Evolutionary conservation across 1,140 invertebrate genomes (phyloP).

Genomic region (Hydropsyche tenuis): DNA sequence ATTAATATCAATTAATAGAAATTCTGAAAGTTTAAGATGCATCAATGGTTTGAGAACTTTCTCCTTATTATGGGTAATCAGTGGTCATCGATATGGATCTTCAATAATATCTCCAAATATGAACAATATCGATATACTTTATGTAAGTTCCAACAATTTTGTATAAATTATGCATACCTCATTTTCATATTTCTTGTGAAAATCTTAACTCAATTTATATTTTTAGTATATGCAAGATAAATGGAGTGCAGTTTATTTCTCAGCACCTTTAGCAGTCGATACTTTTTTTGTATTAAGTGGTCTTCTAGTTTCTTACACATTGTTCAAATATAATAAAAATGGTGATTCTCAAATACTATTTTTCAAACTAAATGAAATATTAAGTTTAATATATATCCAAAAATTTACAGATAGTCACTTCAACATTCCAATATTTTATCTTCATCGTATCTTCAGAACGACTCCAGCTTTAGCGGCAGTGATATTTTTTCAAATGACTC

Average conservation of each 20-base stretch:
- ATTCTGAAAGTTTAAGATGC: conserved; percentile 51
- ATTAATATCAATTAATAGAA: conserved; percentile 51
- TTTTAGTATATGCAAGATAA: too few relatives aligned
- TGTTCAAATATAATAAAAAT: conserved; percentile 60
- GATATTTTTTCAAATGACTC: conserved; percentile 63
- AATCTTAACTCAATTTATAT: too few relatives aligned
- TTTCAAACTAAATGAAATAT: neutral
- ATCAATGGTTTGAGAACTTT: conserved; percentile 66
- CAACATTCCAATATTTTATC: conserved; percentile 60
- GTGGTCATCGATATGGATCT: conserved; percentile 63
- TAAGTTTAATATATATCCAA: neutral
- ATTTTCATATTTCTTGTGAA: too few relatives aligned
- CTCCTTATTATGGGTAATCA: conserved; percentile 72
- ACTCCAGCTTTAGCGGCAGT: conserved; percentile 67
- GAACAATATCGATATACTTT: conserved; percentile 53
- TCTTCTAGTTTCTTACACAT: conserved; percentile 63
- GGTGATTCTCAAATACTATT: conserved; percentile 51
- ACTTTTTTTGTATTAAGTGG: conserved; percentile 68
- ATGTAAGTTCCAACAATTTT: conserved; percentile 39
- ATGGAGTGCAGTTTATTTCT: conserved; percentile 52
- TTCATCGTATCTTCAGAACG: conserved; percentile 65
- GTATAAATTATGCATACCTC: too few relatives aligned
- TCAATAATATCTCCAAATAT: conserved; percentile 51
- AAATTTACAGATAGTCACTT: conserved; percentile 52
- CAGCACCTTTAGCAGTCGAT: conserved; percentile 62